Evolutionary conservation across 2,888 invertebrate species (phyloP).

Genomic region (Erpobdella octoculata): DNA sequence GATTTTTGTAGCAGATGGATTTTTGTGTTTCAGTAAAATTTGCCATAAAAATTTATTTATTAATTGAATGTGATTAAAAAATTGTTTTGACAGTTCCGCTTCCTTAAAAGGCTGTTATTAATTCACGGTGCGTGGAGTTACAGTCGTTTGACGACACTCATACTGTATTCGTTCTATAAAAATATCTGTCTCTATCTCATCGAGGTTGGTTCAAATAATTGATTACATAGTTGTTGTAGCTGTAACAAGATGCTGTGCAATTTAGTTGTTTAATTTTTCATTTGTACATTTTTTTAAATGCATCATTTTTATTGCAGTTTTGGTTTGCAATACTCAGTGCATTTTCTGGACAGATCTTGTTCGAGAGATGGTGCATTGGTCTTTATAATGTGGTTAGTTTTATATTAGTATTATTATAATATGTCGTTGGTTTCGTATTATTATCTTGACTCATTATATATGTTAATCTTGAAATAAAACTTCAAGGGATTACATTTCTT

Average conservation of each 20-base stretch:
- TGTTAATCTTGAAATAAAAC: too few species aligned
- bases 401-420: too few species aligned
- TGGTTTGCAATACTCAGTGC: slow-evolving; percentile 98
- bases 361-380: slow-evolving; percentile 96
- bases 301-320: slow-evolving; percentile 54
- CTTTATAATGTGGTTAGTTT: slow-evolving; percentile 81
- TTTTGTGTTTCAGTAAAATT: too few species aligned
- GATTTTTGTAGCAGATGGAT: too few species aligned
- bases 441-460: too few species aligned
- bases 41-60: too few species aligned
- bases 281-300: background rate
- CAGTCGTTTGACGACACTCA: slow-evolving; percentile 89
- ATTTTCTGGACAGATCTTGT: slow-evolving; percentile 97
- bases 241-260: too few species aligned
- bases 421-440: too few species aligned
- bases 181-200: slow-evolving; percentile 98
- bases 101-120: slow-evolving; percentile 75
- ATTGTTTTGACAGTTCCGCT: slow-evolving; percentile 69
- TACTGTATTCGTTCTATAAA: slow-evolving; percentile 97
- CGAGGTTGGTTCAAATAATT: slow-evolving; percentile 62
- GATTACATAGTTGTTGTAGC: too few species aligned
- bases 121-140: slow-evolving; percentile 99
- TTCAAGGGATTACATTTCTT: too few species aligned
- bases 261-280: background rate
- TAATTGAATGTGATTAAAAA: background rate